Evolutionary conservation across 2,113 vertebrate species (phyloP).

Genomic region (Campylorhamphus procurvoides): DNA sequence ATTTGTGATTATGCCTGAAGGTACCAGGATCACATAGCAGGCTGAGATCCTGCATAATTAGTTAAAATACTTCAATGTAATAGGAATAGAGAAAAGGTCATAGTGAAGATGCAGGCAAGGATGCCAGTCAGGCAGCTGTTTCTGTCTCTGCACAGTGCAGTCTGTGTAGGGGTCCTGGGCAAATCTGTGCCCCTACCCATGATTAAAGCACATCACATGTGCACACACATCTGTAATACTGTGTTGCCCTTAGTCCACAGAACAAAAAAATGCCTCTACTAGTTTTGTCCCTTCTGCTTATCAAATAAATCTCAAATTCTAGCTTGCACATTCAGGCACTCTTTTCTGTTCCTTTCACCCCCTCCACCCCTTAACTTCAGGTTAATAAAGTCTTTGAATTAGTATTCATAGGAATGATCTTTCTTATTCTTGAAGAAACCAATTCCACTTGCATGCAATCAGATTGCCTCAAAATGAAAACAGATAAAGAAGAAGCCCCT

Average conservation of each 20-base stretch:
- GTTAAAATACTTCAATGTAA: background rate
- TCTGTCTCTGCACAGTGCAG: background rate
- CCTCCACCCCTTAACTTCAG: background rate
- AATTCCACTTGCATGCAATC: background rate
- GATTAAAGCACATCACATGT: accelerated
- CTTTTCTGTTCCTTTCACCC: background rate
- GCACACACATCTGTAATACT: accelerated
- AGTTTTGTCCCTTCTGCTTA: background rate
- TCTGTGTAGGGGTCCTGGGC: background rate
- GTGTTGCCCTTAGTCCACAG: background rate
- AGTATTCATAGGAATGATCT: background rate
- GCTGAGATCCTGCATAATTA: conserved; percentile 44
- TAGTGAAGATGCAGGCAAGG: background rate
- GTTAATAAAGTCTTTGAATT: background rate
- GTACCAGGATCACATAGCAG: background rate
- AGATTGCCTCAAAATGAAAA: background rate
- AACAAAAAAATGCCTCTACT: background rate
- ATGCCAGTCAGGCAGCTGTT: background rate
- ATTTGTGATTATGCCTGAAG: conserved; percentile 59
- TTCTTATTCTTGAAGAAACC: background rate
- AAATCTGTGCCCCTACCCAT: accelerated
- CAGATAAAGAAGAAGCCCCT: background rate
- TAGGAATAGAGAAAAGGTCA: background rate
- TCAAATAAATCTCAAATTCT: background rate
- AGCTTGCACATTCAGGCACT: background rate